phyloP scores from a whole-genome alignment of 2,113 vertebrate genomes.

The Podarcis raffonei region DNA sequence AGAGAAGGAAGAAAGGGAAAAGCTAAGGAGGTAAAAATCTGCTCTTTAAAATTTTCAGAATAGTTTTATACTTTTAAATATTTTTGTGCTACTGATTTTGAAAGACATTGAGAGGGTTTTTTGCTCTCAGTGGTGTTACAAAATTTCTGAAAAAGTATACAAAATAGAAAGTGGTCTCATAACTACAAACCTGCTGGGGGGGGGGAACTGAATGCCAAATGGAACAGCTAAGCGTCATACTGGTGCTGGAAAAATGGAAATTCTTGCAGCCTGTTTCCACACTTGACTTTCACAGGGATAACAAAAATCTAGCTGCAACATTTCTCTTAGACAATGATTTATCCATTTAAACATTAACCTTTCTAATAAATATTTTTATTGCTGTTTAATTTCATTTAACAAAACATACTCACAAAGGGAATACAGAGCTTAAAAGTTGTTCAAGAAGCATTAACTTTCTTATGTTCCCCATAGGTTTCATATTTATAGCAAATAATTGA shows the following conservation, averaged over 20 bases:
- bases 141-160: too few species aligned
- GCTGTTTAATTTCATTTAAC: too few species aligned
- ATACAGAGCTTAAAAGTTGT: too few species aligned
- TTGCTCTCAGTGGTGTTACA: too few species aligned
- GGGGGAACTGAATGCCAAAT: not conserved
- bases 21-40: constrained; percentile 75
- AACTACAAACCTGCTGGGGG: not conserved
- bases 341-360: not conserved
- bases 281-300: not conserved
- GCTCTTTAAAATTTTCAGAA: constrained; percentile 1
- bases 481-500: not conserved
- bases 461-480: not conserved
- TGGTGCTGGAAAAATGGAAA: not conserved
- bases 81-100: not conserved
- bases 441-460: not conserved
- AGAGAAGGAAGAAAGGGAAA: constrained; percentile 87
- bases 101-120: too few species aligned
- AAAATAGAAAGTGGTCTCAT: not conserved
- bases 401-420: too few species aligned
- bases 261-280: not conserved
- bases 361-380: too few species aligned
- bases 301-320: not conserved
- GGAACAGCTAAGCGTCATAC: not conserved
- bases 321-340: not conserved
- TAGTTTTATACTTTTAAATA: not conserved